These are phyloP conservation scores for Dromaius novaehollandiae DNA, from an alignment of 2,113 vertebrate genomes.

Conservation along the genomic window DNA sequence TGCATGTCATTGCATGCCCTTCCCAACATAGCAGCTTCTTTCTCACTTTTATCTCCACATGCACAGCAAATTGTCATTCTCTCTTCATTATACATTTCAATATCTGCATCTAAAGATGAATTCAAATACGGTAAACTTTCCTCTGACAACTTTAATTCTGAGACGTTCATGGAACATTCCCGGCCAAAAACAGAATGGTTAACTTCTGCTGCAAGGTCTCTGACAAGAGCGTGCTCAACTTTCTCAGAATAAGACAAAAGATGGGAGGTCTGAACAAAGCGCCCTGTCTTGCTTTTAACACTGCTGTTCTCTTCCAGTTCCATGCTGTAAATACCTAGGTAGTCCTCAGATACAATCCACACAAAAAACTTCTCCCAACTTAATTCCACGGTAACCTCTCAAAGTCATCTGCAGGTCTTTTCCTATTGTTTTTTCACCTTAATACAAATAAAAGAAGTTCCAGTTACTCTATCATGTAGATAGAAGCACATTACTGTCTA, in stretches of 20 bases:
- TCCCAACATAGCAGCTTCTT: background rate
- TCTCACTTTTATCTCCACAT: background rate
- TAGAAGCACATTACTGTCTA: background rate
- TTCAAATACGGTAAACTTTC: conserved; percentile 7
- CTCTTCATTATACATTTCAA: conserved; percentile 3
- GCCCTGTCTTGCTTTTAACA: background rate
- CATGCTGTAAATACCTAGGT: background rate
- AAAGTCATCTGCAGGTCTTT: background rate
- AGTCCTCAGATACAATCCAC: background rate
- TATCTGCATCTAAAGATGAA: conserved; percentile 36
- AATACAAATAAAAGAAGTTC: background rate
- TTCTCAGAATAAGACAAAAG: background rate
- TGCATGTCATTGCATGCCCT: background rate
- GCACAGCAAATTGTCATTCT: background rate
- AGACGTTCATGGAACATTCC: background rate
- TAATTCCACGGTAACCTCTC: background rate
- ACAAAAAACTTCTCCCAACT: background rate
- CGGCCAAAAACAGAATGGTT: background rate
- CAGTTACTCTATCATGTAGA: background rate
- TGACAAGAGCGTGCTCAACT: background rate
- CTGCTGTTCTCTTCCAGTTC: background rate
- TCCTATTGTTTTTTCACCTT: conserved; percentile 11
- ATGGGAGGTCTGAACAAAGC: background rate
- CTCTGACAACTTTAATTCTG: conserved; percentile 29
- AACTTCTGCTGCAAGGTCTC: background rate